Evolutionary conservation across 2,797 vertebrate species (phyloP).

Genomic region (Carcharodon carcharias): DNA sequence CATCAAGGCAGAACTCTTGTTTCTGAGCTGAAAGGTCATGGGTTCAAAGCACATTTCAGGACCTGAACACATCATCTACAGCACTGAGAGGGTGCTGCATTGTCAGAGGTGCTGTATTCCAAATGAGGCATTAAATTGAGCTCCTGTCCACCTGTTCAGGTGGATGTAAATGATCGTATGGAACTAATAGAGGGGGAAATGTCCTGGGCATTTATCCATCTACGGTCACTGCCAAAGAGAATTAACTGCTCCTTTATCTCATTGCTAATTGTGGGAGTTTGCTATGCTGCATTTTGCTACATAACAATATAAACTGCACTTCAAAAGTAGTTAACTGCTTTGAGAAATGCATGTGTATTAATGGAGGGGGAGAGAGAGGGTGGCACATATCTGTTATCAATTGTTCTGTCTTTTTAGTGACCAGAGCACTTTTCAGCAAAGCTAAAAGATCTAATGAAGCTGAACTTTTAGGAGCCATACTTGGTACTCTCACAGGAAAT

Average conservation of each 20-base stretch:
- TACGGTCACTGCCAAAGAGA: background rate
- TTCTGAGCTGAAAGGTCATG: background rate
- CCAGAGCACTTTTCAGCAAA: background rate
- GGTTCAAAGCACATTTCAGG: background rate
- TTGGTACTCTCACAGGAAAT: background rate
- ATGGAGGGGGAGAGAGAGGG: background rate
- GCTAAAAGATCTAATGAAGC: background rate
- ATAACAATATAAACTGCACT: background rate
- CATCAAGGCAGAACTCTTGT: background rate
- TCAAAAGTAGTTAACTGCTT: background rate
- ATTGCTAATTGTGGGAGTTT: background rate
- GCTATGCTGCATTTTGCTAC: background rate
- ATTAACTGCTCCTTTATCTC: slow-evolving; percentile 13
- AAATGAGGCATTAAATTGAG: background rate
- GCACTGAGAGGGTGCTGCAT: background rate
- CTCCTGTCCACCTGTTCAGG: background rate
- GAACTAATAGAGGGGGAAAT: background rate
- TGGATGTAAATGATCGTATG: background rate
- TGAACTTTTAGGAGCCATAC: background rate
- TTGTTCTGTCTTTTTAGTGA: background rate
- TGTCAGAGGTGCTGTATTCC: background rate
- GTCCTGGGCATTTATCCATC: too few species aligned
- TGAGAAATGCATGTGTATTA: background rate
- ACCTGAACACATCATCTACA: background rate
- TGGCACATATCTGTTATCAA: background rate